Base-by-base conservation (phyloP, 2,888 invertebrate species). In the Hirtodrosophila cameraria region DNA sequence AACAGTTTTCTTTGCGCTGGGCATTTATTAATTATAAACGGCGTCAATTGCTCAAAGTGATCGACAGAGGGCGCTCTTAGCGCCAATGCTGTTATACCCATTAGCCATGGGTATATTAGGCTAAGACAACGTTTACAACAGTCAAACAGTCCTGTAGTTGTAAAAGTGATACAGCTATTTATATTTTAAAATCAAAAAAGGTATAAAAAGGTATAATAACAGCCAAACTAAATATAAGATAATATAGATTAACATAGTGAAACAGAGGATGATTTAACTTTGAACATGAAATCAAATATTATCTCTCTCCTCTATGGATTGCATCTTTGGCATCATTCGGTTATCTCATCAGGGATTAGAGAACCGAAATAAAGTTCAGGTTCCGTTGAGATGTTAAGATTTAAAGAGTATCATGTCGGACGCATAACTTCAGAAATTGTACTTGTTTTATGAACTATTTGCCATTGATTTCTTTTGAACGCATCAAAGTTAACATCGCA, bases 11-110 rank as follows among this genome's bases (percentile, higher is more conserved):
- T 30, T 20, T 11, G 31, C 5, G 18, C 36, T 35, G 42, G 57
- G 65, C 68, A 70, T 73, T 81, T 82, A 86, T 81, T 82, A 82
- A 86, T 82, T 82, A 80, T 86, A 86, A 86, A 84, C 85, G 71
- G 75, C 66, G 66, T 67, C 78, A 70, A 74, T 74, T 68, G 80
- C 84, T 68, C 84, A 76, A 80, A 83, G 76, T 52, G 73, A 52
- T 58, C 75, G 71, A 50, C 62, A 82, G 66, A 52, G 18, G 63
- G 61, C 64, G 49, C 59, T 62, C 18, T 41, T 58, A 72, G 36
- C 42, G 23, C 30, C 23, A 30, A 25, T 27, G 16, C 20, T 15
- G 1, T 11, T 25, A 30, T 28, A 12, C 38, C 20, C 13, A 13
- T 8, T 2, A 23, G 1, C 0, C 8, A 13, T 6, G 16, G 28